Percentiles rank a stretch among this genome's conserved stretches.
Conservation (phyloP, 92 coral and sea anemone genomes). For the Galaxea fascicularis region DNA sequence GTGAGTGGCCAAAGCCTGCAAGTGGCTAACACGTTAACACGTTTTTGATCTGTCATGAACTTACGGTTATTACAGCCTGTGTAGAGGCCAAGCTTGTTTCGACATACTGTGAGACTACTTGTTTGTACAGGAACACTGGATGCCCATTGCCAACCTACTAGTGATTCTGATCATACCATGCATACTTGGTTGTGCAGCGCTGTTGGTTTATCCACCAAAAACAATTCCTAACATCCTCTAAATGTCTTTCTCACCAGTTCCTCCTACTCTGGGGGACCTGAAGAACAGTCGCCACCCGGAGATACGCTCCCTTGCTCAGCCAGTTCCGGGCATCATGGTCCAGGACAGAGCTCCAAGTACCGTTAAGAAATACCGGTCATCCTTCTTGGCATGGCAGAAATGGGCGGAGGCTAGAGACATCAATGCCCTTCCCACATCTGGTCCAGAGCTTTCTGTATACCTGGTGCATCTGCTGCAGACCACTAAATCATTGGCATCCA, state of each 20-base stretch:
- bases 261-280: conserved; percentile 19
- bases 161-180: neutral
- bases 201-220: neutral
- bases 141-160: neutral
- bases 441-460: conserved; percentile 6
- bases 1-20: conserved; percentile 7
- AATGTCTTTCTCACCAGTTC: neutral
- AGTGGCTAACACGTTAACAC: neutral
- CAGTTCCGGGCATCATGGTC: conserved; percentile 28
- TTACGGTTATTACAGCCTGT: too few species aligned
- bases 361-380: conserved; percentile 10
- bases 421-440: conserved; percentile 31
- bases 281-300: conserved; percentile 8
- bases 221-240: neutral
- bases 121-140: neutral
- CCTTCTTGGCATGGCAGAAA: conserved; percentile 29
- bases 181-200: neutral
- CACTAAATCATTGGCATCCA: conserved; percentile 28
- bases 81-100: too few species aligned
- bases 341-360: conserved; percentile 33
- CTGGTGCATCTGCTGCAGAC: conserved; percentile 6
- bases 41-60: too few species aligned
- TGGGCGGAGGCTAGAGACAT: conserved; percentile 29
- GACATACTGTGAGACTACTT: neutral
- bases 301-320: neutral